phyloP scores from a whole-genome alignment of 2,888 invertebrate species.

The Malthinus flaveolus region DNA sequence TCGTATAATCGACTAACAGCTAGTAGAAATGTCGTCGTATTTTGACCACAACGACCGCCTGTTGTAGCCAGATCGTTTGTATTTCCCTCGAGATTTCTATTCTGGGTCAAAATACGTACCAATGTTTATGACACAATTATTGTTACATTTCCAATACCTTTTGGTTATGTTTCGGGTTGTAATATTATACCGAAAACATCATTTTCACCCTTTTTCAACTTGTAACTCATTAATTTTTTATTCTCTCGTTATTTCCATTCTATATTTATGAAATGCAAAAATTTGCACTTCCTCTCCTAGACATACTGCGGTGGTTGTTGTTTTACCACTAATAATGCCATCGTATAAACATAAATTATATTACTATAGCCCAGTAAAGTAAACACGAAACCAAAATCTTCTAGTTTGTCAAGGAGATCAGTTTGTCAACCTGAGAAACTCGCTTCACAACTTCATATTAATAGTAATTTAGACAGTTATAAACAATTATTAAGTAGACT shows the following conservation, averaged over 20 bases:
- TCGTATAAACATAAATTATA: slow-evolving; percentile 1
- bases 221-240: not conserved
- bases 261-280: too few species aligned
- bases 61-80: slow-evolving; percentile 24
- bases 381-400: slow-evolving; percentile 2
- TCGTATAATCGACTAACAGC: slow-evolving; percentile 12
- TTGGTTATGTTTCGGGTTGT: slow-evolving; percentile 16
- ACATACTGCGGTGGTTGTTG: not conserved
- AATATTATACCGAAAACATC: not conserved
- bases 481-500: not conserved
- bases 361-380: not conserved
- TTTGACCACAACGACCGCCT: slow-evolving; percentile 26
- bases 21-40: slow-evolving; percentile 24
- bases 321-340: not conserved
- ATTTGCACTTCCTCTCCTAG: too few species aligned
- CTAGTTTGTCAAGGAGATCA: slow-evolving; percentile 6
- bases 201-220: not conserved
- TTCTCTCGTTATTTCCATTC: not conserved
- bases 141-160: slow-evolving; percentile 19
- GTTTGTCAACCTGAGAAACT: slow-evolving; percentile 3
- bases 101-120: slow-evolving; percentile 20
- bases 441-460: not conserved
- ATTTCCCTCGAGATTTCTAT: slow-evolving; percentile 20
- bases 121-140: slow-evolving; percentile 26
- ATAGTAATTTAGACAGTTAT: slow-evolving; percentile 1